phyloP scores from a whole-genome alignment of 2,797 vertebrate species.

The Bradypodion pumilum region DNA sequence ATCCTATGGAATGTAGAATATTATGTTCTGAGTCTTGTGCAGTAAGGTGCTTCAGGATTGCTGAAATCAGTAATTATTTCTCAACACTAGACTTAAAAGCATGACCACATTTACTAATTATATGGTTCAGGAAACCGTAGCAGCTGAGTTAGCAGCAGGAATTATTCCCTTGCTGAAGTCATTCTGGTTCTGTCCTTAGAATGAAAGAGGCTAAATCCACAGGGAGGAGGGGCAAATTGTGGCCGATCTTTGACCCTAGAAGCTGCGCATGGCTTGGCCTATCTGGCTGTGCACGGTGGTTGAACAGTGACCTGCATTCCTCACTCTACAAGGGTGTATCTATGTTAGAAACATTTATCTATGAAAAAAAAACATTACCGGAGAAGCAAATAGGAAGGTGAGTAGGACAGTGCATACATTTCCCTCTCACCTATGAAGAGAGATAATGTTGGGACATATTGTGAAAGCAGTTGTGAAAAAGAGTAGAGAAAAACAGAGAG shows the following conservation, averaged over 20 bases:
- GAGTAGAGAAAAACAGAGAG: not conserved
- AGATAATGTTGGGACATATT: not conserved
- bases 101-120: not conserved
- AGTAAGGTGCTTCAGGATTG: not conserved
- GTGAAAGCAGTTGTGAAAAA: not conserved
- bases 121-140: not conserved
- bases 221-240: not conserved
- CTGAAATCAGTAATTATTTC: conserved; percentile 8
- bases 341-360: not conserved
- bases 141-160: not conserved
- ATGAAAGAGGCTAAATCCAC: not conserved
- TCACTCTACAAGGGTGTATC: not conserved
- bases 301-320: not conserved
- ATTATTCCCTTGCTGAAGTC: not conserved
- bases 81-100: not conserved
- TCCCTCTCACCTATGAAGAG: not conserved
- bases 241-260: not conserved
- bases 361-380: not conserved
- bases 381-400: conserved; percentile 12
- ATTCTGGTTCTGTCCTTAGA: not conserved
- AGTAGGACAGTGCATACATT: conserved; percentile 38
- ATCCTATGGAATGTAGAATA: not conserved
- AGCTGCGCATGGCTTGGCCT: not conserved
- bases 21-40: not conserved
- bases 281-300: not conserved